Conservation (phyloP, 2,113 vertebrate genomes). For the Elanoides forficatus region DNA sequence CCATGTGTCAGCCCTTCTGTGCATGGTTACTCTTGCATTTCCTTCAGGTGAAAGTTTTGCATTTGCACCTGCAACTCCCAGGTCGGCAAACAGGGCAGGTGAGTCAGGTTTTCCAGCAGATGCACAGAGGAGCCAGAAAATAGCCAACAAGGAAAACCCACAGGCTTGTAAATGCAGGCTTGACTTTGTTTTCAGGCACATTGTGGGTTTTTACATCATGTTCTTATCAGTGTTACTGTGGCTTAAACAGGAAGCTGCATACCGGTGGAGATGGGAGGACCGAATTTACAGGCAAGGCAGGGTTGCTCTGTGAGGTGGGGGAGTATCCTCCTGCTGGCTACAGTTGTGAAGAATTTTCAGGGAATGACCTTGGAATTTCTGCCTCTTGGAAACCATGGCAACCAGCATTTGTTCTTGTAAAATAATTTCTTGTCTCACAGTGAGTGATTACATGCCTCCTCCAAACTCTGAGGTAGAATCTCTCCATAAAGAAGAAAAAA, state of each 20-base stretch:
- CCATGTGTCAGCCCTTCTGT: too few species aligned
- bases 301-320: accelerated
- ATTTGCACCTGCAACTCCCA: not conserved
- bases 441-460: conserved; percentile 24
- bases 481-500: not conserved
- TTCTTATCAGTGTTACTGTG: not conserved
- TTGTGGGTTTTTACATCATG: not conserved
- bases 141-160: not conserved
- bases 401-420: conserved; percentile 46
- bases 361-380: conserved; percentile 58
- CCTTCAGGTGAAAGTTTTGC: not conserved
- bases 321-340: not conserved
- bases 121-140: not conserved
- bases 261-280: not conserved
- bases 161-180: not conserved
- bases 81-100: accelerated
- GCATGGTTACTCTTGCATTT: not conserved
- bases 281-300: not conserved
- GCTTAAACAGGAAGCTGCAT: not conserved
- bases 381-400: conserved; percentile 65
- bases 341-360: not conserved
- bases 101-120: not conserved
- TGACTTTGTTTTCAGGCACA: not conserved
- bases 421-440: conserved; percentile 50
- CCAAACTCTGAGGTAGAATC: not conserved